Conservation (phyloP, 2,113 vertebrate genomes). For the Struthidea cinerea region DNA sequence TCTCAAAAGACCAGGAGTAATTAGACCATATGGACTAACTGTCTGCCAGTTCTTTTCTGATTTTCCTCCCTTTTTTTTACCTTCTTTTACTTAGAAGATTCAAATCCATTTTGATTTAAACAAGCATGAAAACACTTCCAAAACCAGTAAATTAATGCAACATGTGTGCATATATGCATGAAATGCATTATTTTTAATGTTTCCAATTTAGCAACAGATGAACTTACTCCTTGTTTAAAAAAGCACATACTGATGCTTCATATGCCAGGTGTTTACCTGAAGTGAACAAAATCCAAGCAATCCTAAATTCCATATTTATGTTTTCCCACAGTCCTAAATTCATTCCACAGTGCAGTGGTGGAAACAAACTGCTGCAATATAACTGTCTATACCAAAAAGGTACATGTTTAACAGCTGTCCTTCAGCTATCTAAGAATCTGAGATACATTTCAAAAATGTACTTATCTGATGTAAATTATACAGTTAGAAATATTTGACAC, state of each 20-base stretch:
- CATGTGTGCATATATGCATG: neutral
- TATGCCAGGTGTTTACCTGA: neutral
- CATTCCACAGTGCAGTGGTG: neutral
- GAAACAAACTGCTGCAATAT: neutral
- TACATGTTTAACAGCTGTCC: neutral
- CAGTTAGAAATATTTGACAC: neutral
- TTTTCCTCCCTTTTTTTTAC: neutral
- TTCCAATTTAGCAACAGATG: conserved; percentile 8
- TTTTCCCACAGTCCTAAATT: neutral
- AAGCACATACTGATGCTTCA: neutral
- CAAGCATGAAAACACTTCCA: conserved; percentile 65
- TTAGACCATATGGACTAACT: conserved; percentile 66
- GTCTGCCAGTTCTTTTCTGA: conserved; percentile 27
- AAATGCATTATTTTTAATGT: conserved; percentile 36
- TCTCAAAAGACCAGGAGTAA: conserved; percentile 65
- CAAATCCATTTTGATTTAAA: conserved; percentile 65
- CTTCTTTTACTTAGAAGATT: conserved; percentile 33
- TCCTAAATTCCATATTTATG: neutral
- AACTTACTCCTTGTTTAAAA: neutral
- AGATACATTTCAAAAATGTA: neutral
- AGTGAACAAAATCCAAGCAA: neutral
- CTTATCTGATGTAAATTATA: neutral
- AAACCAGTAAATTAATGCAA: conserved; percentile 55
- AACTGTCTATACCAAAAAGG: neutral
- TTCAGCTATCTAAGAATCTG: neutral